Conservation (phyloP, 2,113 vertebrate species). For the Cryptotis parvus region DNA sequence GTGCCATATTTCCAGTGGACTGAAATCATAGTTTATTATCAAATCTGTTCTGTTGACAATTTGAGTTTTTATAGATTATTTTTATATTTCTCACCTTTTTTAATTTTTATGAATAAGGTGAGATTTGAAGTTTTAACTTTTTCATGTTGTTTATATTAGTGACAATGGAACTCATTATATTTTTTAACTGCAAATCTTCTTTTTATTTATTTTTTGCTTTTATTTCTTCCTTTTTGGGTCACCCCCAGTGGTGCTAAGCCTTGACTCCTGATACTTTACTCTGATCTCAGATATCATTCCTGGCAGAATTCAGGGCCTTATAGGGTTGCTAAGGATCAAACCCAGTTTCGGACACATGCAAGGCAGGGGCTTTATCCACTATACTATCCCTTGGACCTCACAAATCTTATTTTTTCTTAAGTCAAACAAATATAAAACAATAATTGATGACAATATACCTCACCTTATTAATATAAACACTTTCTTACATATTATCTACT, state of each 20-base stretch:
- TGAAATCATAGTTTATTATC: background rate
- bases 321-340: no score
- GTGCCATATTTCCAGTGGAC: background rate
- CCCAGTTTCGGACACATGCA: no score
- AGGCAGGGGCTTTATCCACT: no score
- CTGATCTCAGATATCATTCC: no score
- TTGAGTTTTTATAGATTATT: background rate
- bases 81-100: background rate
- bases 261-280: no score
- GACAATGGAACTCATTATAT: background rate
- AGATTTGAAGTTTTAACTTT: slow-evolving; percentile 6
- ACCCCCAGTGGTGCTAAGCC: no score
- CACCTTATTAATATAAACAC: slow-evolving; percentile 55
- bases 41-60: background rate
- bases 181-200: background rate
- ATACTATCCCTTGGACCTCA: background rate
- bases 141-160: background rate
- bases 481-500: slow-evolving; percentile 38
- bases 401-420: slow-evolving; percentile 29
- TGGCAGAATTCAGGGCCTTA: no score
- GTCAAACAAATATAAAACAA: slow-evolving; percentile 27
- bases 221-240: no score
- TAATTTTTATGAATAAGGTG: background rate
- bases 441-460: background rate
- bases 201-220: no score